Evolutionary conservation across 2,113 vertebrate genomes (phyloP).

Genomic region (Ochotona curzoniae): DNA sequence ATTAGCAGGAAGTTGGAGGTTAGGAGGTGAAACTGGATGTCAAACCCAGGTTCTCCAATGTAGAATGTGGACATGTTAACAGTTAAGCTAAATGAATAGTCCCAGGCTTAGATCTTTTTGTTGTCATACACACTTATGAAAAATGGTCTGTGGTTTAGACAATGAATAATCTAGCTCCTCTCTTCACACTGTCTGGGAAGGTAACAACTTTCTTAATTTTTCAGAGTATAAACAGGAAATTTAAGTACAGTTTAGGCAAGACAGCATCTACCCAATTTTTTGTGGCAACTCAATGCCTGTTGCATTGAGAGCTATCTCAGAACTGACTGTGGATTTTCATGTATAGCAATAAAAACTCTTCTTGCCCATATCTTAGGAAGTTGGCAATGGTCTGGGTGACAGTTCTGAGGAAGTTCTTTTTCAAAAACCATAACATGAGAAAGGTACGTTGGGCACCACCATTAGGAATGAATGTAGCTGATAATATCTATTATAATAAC

Average conservation of each 20-base stretch:
- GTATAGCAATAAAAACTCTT: neutral
- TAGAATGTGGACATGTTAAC: no score
- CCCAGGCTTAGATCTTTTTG: neutral
- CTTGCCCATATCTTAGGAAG: neutral
- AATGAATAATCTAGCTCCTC: neutral
- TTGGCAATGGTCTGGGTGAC: neutral
- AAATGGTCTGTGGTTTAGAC: slow-evolving; percentile 32
- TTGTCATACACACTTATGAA: slow-evolving; percentile 17
- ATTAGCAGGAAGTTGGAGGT: no score
- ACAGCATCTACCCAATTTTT: neutral
- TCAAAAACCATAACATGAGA: slow-evolving; percentile 3
- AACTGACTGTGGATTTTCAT: neutral
- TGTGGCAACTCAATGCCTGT: neutral
- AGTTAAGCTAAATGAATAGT: no score
- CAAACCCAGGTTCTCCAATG: no score
- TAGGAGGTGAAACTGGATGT: no score
- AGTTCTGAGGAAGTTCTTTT: slow-evolving; percentile 9
- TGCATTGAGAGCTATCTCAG: neutral
- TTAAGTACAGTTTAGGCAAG: neutral
- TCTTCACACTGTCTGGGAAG: neutral
- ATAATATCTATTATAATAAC: slow-evolving; percentile 27
- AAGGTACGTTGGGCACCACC: neutral
- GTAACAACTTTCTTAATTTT: slow-evolving; percentile 33
- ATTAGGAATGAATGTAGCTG: slow-evolving; percentile 27
- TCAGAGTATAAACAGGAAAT: neutral